Conservation (phyloP, 1,140 invertebrate species). For the Zaprionus gabonicus region DNA sequence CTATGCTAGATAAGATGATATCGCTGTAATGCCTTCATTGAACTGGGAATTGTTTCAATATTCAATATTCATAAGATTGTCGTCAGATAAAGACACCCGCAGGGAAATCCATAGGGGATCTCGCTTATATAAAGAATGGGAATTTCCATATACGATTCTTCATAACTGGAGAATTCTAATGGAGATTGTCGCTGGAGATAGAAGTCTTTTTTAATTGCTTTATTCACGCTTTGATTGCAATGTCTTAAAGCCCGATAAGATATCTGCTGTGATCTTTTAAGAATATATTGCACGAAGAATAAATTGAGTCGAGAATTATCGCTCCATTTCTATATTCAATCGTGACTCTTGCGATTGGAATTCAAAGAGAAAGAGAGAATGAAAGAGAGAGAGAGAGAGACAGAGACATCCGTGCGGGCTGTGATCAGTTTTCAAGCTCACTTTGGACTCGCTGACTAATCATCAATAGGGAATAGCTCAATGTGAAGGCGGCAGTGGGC, state of each 20-base stretch:
- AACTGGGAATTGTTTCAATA: not conserved
- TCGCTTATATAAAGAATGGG: not conserved
- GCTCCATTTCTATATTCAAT: not conserved
- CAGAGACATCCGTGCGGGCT: not conserved
- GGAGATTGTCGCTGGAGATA: not conserved
- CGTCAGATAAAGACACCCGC: not conserved
- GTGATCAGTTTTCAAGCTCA: constrained; percentile 12
- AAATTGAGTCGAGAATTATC: not conserved
- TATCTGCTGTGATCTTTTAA: not conserved
- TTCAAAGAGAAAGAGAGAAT: not conserved
- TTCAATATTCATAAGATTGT: not conserved
- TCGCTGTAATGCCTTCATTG: not conserved
- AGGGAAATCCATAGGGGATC: not conserved
- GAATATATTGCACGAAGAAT: not conserved
- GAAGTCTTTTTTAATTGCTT: not conserved
- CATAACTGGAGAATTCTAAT: constrained; percentile 3
- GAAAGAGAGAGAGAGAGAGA: not conserved
- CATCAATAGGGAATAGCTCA: not conserved
- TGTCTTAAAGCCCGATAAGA: not conserved
- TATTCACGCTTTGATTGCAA: not conserved
- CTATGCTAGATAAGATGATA: not conserved
- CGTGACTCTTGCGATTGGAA: constrained; percentile 5
- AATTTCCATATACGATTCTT: not conserved
- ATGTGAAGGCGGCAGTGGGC: too few species aligned
- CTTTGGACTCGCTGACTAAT: constrained; percentile 17